Conservation (phyloP, 2,113 vertebrate species). For the Mustela lutreola region DNA sequence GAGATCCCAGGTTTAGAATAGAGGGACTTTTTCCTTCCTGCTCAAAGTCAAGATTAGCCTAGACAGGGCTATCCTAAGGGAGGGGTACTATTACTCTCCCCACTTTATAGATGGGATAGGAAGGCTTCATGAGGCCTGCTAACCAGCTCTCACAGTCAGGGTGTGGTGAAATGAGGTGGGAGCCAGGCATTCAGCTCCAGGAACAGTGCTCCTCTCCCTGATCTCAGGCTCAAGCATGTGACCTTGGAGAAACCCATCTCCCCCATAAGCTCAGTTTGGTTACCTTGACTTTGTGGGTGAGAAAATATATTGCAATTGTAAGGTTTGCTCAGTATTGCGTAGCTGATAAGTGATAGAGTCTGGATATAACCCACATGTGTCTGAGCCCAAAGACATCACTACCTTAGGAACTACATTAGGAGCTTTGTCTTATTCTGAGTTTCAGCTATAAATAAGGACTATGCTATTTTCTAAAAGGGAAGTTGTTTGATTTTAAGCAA, state of each 20-base stretch:
- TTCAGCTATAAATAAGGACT: not conserved
- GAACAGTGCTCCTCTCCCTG: accelerated
- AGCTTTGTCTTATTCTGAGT: not conserved
- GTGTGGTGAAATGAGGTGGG: not conserved
- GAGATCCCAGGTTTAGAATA: not conserved
- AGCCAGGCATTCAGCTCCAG: not conserved
- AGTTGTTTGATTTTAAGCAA: conserved; percentile 22
- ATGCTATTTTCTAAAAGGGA: not conserved
- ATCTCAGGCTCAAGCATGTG: too few relatives aligned
- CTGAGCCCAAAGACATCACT: not conserved
- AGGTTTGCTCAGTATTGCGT: not conserved
- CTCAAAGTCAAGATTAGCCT: not conserved
- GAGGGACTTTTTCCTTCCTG: not conserved
- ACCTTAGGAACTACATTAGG: not conserved
- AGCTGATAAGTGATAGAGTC: not conserved
- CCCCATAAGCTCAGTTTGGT: not conserved
- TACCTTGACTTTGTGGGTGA: not conserved
- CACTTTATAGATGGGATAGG: not conserved
- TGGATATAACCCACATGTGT: not conserved
- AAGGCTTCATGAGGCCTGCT: too few relatives aligned
- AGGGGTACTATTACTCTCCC: not conserved
- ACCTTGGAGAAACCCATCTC: not conserved
- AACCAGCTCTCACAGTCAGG: not conserved
- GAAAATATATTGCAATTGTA: not conserved
- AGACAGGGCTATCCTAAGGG: not conserved